A percentile compares a stretch with the other conserved stretches of the same genome.
Evolutionary conservation across 2,888 invertebrate genomes (phyloP).

Genomic region (Rhingia rostrata): DNA sequence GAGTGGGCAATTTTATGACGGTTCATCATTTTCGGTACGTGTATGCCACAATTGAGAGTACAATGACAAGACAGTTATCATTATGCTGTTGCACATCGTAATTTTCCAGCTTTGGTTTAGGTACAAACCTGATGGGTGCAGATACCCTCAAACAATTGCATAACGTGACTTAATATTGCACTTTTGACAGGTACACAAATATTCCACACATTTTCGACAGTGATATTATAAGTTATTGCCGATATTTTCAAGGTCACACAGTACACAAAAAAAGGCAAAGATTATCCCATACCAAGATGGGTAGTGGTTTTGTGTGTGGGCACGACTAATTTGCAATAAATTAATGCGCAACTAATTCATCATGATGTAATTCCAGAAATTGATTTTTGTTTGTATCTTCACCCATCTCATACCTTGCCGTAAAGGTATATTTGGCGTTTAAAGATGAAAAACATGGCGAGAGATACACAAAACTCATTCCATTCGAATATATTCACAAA

Average conservation of each 20-base stretch:
- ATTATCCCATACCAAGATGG: conserved; percentile 27
- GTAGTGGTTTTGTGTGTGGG: conserved; percentile 62
- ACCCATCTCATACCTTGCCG: neutral
- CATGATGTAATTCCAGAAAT: conserved; percentile 68
- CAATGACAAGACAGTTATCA: conserved; percentile 50
- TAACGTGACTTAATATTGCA: conserved; percentile 61
- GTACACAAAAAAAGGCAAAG: conserved; percentile 31
- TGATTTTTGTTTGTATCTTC: conserved; percentile 10
- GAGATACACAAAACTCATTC: conserved; percentile 39
- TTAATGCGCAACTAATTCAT: conserved; percentile 71
- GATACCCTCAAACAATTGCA: conserved; percentile 48
- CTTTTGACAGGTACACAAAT: conserved; percentile 10
- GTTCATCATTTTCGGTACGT: conserved; percentile 53
- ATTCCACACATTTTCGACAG: neutral
- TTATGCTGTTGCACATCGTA: conserved; percentile 37
- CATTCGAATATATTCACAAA: conserved; percentile 15
- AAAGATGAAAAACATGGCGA: conserved; percentile 33
- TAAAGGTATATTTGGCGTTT: neutral
- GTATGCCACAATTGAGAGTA: conserved; percentile 56
- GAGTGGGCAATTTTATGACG: conserved; percentile 57
- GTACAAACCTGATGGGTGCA: conserved; percentile 7
- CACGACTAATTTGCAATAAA: conserved; percentile 71
- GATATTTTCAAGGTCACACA: conserved; percentile 62
- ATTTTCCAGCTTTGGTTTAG: conserved; percentile 5
- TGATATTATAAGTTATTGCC: conserved; percentile 43